Evolutionary conservation across 2,888 invertebrate species (phyloP), one percentile per base, ranked within the genome.

Genomic region (Idaea dimidiata): DNA sequence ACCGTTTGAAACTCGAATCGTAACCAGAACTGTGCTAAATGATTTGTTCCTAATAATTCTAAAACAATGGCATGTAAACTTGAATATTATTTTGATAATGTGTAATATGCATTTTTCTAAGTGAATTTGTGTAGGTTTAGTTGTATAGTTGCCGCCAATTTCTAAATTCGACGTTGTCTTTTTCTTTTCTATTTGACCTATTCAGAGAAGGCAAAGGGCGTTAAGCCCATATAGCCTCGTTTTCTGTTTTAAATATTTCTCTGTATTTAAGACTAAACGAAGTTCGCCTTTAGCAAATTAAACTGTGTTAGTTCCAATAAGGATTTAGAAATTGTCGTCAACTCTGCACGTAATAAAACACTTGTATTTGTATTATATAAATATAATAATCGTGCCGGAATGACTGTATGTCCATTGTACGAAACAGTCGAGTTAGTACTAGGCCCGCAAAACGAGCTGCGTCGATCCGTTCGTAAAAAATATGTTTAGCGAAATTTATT

Each of bases 401-500:
- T 43, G 43, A 43, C 43, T 43, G 43, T 17, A 4, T 62, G 66
- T 66, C 65, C 66, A 64, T 59, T 59, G 60, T 60, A 61, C 59
- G 54, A 24, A 33, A 62, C 67, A 72, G 77, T 75, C 72, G 69
- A 66, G 69, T 81, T 79, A 81, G 84, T 78, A 78, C 80, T 82
- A 82, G 80, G 83, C 80, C 80, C 74, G 68, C 65, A 65, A 65
- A 65, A 71, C 75, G 76, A 4, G 83, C 82, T 68, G 66, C 81
- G 79, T 78, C 78, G 82, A 82, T 80, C 84, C 75, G 82, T 77
- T 76, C 73, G 69, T 64, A 68, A 67, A 69, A 68, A 66, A 69
- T 71, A 73, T 69, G 58, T 74, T 75, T 80, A 86, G 86, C 77
- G 76, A 88, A 87, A 83, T 88, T 75, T 80, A 70, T 66, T 69